A percentile compares a stretch with the other conserved stretches of the same genome.
Conservation (phyloP, 2,113 vertebrate genomes). For the Lagopus leucura region DNA sequence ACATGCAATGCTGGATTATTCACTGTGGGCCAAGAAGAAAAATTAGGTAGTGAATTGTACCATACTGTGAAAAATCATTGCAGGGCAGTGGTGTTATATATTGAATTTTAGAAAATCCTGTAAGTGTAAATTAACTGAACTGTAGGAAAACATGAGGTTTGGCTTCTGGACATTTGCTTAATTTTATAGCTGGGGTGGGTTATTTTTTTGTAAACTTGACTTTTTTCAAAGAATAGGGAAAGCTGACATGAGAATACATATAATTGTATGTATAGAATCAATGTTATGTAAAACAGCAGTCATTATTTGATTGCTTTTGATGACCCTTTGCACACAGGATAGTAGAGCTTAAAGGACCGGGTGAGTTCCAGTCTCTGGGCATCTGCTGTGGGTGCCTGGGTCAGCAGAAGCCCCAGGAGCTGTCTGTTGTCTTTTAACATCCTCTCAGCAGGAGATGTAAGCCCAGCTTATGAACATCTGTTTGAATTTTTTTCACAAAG, state of each 20-base stretch:
- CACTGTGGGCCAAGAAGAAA: not conserved
- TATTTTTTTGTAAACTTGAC: not conserved
- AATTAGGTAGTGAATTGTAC: not conserved
- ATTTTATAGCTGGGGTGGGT: not conserved
- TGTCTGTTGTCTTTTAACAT: not conserved
- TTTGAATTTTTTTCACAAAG: not conserved
- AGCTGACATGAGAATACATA: not conserved
- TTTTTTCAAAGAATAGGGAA: not conserved
- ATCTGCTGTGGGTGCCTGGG: not conserved
- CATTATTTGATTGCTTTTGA: not conserved
- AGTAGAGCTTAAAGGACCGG: not conserved
- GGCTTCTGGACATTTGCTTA: not conserved
- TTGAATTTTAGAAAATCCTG: constrained; percentile 13
- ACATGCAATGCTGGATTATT: not conserved
- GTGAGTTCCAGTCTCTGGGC: not conserved
- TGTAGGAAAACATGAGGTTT: not conserved
- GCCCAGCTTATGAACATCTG: not conserved
- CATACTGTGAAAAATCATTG: not conserved
- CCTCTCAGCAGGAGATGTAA: not conserved
- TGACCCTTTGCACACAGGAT: not conserved
- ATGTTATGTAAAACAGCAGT: not conserved
- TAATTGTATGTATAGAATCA: not conserved
- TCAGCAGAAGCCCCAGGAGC: not conserved
- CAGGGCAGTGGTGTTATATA: not conserved
- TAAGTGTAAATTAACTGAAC: not conserved